Base-by-base conservation (phyloP, 1,140 invertebrate genomes). In the Araneus ventricosus region DNA sequence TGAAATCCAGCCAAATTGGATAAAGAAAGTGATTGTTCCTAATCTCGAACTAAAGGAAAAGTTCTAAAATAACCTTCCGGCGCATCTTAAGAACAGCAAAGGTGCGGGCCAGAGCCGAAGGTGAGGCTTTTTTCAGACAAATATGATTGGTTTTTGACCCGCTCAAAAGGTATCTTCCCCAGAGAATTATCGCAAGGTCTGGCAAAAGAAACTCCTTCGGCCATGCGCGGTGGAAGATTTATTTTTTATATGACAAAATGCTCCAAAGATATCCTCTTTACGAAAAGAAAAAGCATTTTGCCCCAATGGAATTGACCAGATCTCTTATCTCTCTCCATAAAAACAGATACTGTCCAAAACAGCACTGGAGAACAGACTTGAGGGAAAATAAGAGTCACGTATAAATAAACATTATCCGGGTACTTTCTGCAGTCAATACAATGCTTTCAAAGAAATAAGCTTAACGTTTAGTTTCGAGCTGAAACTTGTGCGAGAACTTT, bases 401-500 rank as follows among this genome's bases (percentile, higher is more conserved):
- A 80, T 88, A 45, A 45, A 88, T 67, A 90, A 90, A 90, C n/a
- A 90, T 90, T 79, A 88, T 41, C 70, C n/a, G 57, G 41, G 20
- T 79, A 80, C 7, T 90, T 90, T 90, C 41, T 88, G 30, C 88
- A 80, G 41, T 88, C 41, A 88, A 88, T 88, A 67, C 34, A 63
- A 89, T 80, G 75, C 88, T 90, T 90, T 90, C 88, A 90, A 59
- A 79, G 70, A 90, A 90, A 90, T 80, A 59, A 70, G 88, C 70
- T 90, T 90, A 90, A 80, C 67, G 39, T 90, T 90, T 90, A 57
- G 17, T 59, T 80, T 90, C 34, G 34, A 27, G 52, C 14, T 80
- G n/a, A 30, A 34, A 27, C 67, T 57, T 59, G 8, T 90, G 34
- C 39, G 24, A 57, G 45, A 90, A 30, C 52, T 52, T 84, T 59